Evolutionary conservation across 2,888 invertebrate species (phyloP).

Genomic region (Boloria selene): DNA sequence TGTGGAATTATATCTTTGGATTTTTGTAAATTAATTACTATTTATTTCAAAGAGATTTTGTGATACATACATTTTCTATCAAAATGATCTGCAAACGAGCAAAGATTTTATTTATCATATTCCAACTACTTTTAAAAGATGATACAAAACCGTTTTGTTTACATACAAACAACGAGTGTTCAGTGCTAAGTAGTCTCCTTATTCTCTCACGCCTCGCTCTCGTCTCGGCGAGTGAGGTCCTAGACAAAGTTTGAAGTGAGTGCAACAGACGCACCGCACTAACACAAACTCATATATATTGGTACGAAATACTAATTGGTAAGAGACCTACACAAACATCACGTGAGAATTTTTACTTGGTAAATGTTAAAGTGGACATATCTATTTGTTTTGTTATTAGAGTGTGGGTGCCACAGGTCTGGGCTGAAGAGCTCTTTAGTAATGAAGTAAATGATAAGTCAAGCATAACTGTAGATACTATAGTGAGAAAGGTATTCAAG

Average conservation of each 20-base stretch:
- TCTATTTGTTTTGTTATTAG: constrained; percentile 79
- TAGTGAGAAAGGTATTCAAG: constrained; percentile 16
- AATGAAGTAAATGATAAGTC: constrained; percentile 52
- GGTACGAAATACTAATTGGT: constrained; percentile 80
- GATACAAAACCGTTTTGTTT: constrained; percentile 56
- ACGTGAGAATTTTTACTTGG: constrained; percentile 78
- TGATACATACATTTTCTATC: too few species aligned
- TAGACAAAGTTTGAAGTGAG: constrained; percentile 62
- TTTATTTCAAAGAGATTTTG: too few species aligned
- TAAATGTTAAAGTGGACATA: constrained; percentile 80
- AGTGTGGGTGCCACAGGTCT: constrained; percentile 76
- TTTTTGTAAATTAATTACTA: too few species aligned
- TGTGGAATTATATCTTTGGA: too few species aligned
- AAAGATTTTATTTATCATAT: too few species aligned
- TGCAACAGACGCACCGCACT: constrained; percentile 63
- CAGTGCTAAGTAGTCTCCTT: constrained; percentile 57
- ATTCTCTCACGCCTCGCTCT: constrained; percentile 61
- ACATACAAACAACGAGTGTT: constrained; percentile 64
- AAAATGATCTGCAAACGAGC: too few species aligned
- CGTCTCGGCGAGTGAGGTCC: constrained; percentile 54
- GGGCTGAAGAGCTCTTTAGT: constrained; percentile 62
- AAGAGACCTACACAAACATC: constrained; percentile 80
- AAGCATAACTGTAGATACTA: constrained; percentile 13
- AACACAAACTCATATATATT: constrained; percentile 57
- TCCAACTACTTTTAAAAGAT: neutral